Evolutionary conservation across 2,797 vertebrate species (phyloP), one percentile per base, ranked within the genome.

Genomic region (Helarctos malayanus): DNA sequence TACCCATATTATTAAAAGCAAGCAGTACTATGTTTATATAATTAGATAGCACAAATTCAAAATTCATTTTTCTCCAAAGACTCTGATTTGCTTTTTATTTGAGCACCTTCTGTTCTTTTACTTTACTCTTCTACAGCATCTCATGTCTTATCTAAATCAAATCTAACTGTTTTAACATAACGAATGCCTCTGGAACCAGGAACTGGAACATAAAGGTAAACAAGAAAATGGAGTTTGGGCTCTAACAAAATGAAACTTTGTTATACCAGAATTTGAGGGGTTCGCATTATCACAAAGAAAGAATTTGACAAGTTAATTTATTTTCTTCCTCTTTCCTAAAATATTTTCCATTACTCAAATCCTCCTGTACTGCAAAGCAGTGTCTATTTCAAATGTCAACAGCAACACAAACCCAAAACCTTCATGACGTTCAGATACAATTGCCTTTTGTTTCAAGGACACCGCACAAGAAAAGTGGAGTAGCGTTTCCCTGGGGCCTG

Each of bases 381-480:
- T 54, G 35, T 73, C 83, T n/a, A 82, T 91, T 97, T 94, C 68
- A 97, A 86, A 96, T 71, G 38, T 79, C 96, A 93, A 11, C 41
- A 92, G n/a, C 25, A 88, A n/a, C 59, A 89, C 56, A 89, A 83
- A 79, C 47, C 85, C 23, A n/a, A 83, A 94, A 35, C 73, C 29
- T 97, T 79, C 52, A 23, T 87, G 83, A 94, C 68, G 57, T 65
- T 96, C 41, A 75, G 52, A 69, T 54, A 97, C 93, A 95, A 38
- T 71, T 59, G 95, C 79, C 91, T 94, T 96, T 97, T 97, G 86
- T 98, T 92, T 91, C 61, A 41, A 86, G 82, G 52, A 76, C 75
- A 54, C 27, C 87, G 52, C 68, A 49, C 61, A 94, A 95, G 61
- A 91, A 86, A 85, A 79, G 29, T 57, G 35, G 47, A 69, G 61